These are phyloP conservation scores for Stenchaetothrips biformis DNA, from an alignment of 2,888 invertebrate species.

Conservation along the genomic window DNA sequence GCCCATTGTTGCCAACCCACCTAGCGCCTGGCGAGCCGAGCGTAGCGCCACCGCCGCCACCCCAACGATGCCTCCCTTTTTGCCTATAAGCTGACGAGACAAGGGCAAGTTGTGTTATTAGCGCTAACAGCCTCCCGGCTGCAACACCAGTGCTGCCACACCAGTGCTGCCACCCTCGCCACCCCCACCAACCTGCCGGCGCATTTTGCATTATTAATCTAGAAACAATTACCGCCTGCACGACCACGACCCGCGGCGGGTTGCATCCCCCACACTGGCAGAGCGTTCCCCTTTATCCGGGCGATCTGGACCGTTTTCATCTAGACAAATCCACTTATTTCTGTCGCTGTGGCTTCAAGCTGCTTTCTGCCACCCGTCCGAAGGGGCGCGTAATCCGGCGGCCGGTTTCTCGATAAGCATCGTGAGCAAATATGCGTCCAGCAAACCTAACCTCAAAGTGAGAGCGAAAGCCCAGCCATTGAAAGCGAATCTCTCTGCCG, in stretches of 20 bases:
- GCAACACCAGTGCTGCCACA: neutral
- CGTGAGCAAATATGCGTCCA: neutral
- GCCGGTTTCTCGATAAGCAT: no score
- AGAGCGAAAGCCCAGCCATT: neutral
- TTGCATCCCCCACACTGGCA: no score
- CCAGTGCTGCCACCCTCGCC: neutral
- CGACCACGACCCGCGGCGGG: neutral
- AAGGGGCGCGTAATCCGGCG: no score
- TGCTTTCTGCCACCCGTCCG: neutral
- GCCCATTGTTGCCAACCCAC: neutral
- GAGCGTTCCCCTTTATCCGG: no score
- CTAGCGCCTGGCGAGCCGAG: neutral
- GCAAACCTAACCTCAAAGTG: neutral
- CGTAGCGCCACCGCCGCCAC: neutral
- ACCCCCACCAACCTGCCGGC: neutral
- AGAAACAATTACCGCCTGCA: neutral
- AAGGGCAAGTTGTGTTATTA: conserved; percentile 15
- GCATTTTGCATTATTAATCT: neutral
- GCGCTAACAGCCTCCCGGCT: neutral
- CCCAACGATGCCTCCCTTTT: neutral
- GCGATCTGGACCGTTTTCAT: neutral
- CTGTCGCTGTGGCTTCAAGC: neutral
- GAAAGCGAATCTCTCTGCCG: neutral
- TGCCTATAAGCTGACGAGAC: conserved; percentile 12
- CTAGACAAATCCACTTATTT: conserved; percentile 14